Base-by-base conservation (phyloP, 2,888 invertebrate species). In the Myopa testacea region DNA sequence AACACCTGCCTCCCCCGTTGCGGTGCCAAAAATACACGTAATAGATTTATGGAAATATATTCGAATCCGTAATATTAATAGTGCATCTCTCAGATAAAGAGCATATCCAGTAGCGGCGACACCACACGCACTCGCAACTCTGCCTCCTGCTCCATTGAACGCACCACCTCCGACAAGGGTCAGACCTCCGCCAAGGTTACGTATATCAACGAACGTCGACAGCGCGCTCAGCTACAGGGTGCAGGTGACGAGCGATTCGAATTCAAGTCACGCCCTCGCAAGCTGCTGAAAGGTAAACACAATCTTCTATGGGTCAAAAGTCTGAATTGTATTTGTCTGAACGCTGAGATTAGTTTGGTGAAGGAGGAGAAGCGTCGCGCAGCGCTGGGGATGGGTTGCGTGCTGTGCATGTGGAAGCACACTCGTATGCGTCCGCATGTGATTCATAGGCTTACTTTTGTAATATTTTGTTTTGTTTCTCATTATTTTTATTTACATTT, bases 41-140 rank as follows among this genome's bases (percentile, higher is more conserved):
- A 81, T 79, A 82, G 80, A 81, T 81, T 65, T 38, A 8, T 8
- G 1, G 1, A 3, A 45, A 62, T 37, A 38, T 45, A n/a, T 65
- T 19, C 7, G 55, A 14, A 3, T 1, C 40, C 60, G 50, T 40
- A 2, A 71, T 40, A 71, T 40, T 74, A 71, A 58, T 58, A 19
- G 5, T n/a, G 26, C 10, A 7, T 37, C 14, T 68, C n/a, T 26
- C 77, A 88, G 88, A 87, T 89, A 72, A 89, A 89, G 81, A 88
- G 88, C 81, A 84, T 88, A 71, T 89, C 89, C 37, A 88, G 88
- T 79, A 89, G 89, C n/a, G 89, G 89, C n/a, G 89, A 88, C 72
- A 89, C 89, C 38, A 89, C 88, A 4, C 86, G 88, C 58, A 89
- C 89, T 78, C 88, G 89, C 68, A 89, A 88, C 67, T 89, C 89